Base-by-base conservation (phyloP, 2,113 vertebrate species). In the Acanthochromis polyacanthus region DNA sequence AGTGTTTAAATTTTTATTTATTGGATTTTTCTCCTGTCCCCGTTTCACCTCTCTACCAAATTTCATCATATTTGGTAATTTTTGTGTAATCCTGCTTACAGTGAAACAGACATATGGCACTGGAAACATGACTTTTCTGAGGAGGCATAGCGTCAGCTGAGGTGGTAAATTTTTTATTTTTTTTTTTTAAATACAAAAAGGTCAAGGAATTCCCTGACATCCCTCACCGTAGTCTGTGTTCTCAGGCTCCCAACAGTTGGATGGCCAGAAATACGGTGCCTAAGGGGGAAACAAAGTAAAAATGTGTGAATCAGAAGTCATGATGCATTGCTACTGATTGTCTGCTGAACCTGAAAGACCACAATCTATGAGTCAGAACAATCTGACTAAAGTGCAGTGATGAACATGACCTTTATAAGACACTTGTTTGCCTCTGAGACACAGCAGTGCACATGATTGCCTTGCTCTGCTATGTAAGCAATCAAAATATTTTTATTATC, bases 251-350 rank as follows among this genome's bases (percentile, higher is more conserved):
- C 93, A 93, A 9, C 93, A 91, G 84, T 93, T 87, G 25, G 93
- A 93, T 0, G 89, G 90, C 93, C 93, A 93, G 82, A 93, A 93
- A 74, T 93, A 93, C 0, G 97, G 97, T 53, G 97, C 96, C 97
- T 99, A 89, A 78, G 77, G 56, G 30, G 3, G 30, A 78, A 68
- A 63, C 4, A 62, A 46, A 66, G 36, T 17, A 12, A 28, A 55
- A 81, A 59, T 58, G 32, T 38, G 22, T 52, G 22, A 68, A 10
- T 57, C 38, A 43, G 9, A 38, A 36, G 25, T 2, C 25, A 62
- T 30, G 4, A 19, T n/a, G 36, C 46, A 19, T n/a, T 40, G 36
- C 52, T 70, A 7, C 38, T 32, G 64, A 78, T 36, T 43, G 59
- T 43, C 48, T 12, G 1, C 58, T 52, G 53, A 70, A 65, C 23